Evolutionary conservation across 2,888 invertebrate species (phyloP).

Genomic region (Melanchra persicariae): DNA sequence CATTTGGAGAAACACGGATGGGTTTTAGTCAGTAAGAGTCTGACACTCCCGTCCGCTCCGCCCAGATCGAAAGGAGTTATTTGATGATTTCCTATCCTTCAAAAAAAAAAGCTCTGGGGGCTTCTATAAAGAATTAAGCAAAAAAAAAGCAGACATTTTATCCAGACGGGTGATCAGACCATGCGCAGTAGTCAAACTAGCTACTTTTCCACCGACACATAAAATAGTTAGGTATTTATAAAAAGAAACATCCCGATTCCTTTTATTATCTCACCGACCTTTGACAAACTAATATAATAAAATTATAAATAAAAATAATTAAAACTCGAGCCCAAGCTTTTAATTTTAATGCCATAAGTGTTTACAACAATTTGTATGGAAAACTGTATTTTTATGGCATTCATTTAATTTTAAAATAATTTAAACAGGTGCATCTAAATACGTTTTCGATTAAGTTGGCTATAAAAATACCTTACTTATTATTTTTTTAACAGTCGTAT

Average conservation of each 20-base stretch:
- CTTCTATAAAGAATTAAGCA: no score
- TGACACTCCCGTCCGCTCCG: no score
- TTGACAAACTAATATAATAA: slow-evolving; percentile 26
- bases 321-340: slow-evolving; percentile 9
- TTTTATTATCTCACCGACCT: slow-evolving; percentile 38
- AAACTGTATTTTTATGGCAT: slow-evolving; percentile 9
- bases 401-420: slow-evolving; percentile 12
- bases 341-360: slow-evolving; percentile 37
- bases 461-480: not conserved
- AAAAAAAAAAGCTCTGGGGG: no score
- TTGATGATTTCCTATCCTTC: no score
- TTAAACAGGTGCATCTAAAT: slow-evolving; percentile 5
- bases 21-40: no score
- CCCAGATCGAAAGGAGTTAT: no score
- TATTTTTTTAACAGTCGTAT: no score
- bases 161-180: no score
- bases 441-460: slow-evolving; percentile 5
- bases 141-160: no score
- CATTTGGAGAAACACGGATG: no score
- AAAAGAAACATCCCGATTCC: slow-evolving; percentile 17
- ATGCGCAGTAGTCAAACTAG: no score
- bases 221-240: not conserved
- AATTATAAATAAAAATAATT: slow-evolving; percentile 32
- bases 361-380: slow-evolving; percentile 39
- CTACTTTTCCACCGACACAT: no score